Evolutionary conservation across 2,888 invertebrate species (phyloP).

Genomic region (Lissonota sp.): DNA sequence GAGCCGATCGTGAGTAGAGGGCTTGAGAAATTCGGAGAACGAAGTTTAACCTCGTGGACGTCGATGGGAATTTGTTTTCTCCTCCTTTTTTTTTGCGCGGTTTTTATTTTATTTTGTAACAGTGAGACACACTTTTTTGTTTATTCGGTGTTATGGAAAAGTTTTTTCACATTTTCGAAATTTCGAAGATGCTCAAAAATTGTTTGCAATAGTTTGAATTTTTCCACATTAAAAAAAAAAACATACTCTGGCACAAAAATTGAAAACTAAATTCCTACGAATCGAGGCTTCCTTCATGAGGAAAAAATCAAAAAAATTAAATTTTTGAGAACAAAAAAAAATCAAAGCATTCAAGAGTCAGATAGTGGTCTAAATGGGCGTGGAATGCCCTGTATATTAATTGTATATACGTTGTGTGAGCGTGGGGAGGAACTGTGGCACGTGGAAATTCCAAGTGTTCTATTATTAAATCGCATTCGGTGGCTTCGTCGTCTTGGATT

Average conservation of each 20-base stretch:
- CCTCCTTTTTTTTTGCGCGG: too few species aligned
- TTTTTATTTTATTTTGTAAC: too few species aligned
- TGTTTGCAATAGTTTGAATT: too few species aligned
- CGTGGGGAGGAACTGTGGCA: slow-evolving; percentile 58
- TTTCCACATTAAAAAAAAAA: too few species aligned
- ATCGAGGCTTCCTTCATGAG: too few species aligned
- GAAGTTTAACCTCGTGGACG: slow-evolving; percentile 45
- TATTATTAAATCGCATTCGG: slow-evolving; percentile 64
- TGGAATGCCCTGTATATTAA: neutral
- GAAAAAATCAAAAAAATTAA: too few species aligned
- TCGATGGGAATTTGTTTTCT: slow-evolving; percentile 51
- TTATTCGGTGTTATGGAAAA: too few species aligned
- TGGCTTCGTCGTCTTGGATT: slow-evolving; percentile 63
- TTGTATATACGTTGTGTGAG: slow-evolving; percentile 9
- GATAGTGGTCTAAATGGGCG: neutral
- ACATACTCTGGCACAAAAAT: too few species aligned
- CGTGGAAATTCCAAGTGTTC: slow-evolving; percentile 65
- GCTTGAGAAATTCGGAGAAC: slow-evolving; percentile 17
- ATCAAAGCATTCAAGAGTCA: neutral
- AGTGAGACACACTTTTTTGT: too few species aligned
- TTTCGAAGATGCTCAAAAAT: too few species aligned
- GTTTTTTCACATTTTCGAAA: too few species aligned
- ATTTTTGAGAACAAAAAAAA: neutral
- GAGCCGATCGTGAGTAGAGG: slow-evolving; percentile 79
- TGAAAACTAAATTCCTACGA: too few species aligned